Conservation (phyloP, 2,888 invertebrate genomes). For the Gymnoscelis rufifasciata region DNA sequence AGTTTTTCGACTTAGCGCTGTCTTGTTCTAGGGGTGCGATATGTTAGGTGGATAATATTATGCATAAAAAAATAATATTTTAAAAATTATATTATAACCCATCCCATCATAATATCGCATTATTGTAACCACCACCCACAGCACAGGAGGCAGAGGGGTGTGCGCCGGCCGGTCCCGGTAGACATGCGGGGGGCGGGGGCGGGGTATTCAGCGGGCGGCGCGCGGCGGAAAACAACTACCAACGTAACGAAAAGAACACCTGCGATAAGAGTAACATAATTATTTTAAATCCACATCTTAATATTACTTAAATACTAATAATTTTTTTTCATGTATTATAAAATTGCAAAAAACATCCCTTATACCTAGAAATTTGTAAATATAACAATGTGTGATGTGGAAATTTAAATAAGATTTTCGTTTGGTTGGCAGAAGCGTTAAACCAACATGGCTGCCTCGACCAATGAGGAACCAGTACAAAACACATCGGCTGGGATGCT, state of each 20-base stretch:
- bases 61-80: no score
- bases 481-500: slow-evolving; percentile 29
- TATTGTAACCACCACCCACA: no score
- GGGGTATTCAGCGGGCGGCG: no score
- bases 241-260: slow-evolving; percentile 45
- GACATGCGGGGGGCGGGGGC: neutral
- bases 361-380: neutral
- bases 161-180: slow-evolving; percentile 17
- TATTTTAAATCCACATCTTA: neutral
- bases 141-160: no score
- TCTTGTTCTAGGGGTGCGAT: no score
- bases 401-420: slow-evolving; percentile 16
- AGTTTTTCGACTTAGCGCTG: no score
- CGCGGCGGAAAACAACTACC: slow-evolving; percentile 33
- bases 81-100: no score
- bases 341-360: neutral
- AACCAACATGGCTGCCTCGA: slow-evolving; percentile 36
- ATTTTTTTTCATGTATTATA: neutral
- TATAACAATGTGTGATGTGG: neutral
- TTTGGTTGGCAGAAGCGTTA: slow-evolving; percentile 48
- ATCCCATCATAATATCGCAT: no score
- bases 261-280: slow-evolving; percentile 29
- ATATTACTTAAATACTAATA: no score
- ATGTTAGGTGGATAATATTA: no score
- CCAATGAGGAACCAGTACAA: slow-evolving; percentile 49